Base-by-base conservation (phyloP, 2,797 vertebrate genomes). In the Malurus splendens region DNA sequence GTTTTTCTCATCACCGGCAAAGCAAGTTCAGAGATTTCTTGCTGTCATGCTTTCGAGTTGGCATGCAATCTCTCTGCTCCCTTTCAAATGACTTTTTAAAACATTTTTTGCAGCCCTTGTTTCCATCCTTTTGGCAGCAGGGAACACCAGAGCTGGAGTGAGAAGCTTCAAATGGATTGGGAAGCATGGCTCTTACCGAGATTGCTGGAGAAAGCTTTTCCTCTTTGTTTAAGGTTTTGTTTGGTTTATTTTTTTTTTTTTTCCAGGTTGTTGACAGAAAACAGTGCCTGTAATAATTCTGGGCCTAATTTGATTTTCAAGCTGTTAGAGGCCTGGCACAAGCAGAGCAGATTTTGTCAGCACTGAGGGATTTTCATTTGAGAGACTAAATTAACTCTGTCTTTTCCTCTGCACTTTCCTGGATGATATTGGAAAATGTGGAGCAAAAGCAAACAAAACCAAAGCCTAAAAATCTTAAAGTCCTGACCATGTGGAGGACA, bases 301-400 rank as follows among this genome's bases (percentile, higher is more conserved):
- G 48, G 60, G 38, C 51, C 66, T 94, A 93, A 92, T 93, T 89
- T 91, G 73, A 87, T 94, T 94, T 94, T 88, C 86, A 82, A 75
- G 72, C 75, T 93, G 65, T 85, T 87, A 89, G 73, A 83, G 48
- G 75, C 32, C 42, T 75, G 85, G 70, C 79, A 90, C 11, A 61
- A 44, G 4, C 76, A 51, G 61, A 90, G 68, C 41, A 89, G 73
- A 13, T 81, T 92, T 92, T 92, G 73, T 87, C 87, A 91, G 41
- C 32, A 42, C 52, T 70, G 33, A 70, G 66, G 60, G 52, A 83
- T 85, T 92, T 89, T 85, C 33, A 54, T 72, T 16, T 30, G 8
- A 68, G 45, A 81, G 36, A 67, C 32, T 70, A 87, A 77, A 86
- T 89, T 92, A 90, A 87, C 60, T 91, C 60, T 81, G 74, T 74